phyloP scores from a whole-genome alignment of 2,797 vertebrate genomes.

The Phoeniculus purpureus region DNA sequence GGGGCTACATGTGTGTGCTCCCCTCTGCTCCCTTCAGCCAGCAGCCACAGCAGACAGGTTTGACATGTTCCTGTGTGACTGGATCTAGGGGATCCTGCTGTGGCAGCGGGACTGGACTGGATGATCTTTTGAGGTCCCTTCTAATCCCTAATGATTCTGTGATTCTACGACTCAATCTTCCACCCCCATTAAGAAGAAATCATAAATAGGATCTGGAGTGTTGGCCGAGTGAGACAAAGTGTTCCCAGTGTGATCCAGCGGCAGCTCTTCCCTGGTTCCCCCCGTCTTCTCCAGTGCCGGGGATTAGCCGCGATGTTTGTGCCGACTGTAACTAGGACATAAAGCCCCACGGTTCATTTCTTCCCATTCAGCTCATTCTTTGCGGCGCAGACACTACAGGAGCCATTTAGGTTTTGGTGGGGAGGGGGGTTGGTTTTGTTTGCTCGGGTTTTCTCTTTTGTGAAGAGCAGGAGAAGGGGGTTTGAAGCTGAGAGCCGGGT shows the following conservation, averaged over 20 bases:
- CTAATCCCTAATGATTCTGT: too few relatives aligned
- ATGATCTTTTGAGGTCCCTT: too few relatives aligned
- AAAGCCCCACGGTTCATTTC: constrained; percentile 61
- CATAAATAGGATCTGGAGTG: constrained; percentile 37
- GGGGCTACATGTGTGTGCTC: too few relatives aligned
- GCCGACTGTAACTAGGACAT: constrained; percentile 61
- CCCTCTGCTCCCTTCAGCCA: too few relatives aligned
- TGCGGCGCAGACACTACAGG: constrained; percentile 56
- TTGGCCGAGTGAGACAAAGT: constrained; percentile 57
- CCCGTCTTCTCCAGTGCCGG: neutral
- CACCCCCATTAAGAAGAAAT: neutral
- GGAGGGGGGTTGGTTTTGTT: too few relatives aligned
- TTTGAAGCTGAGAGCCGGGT: too few relatives aligned
- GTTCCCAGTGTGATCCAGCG: constrained; percentile 43
- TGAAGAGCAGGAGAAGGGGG: neutral
- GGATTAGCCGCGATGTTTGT: constrained; percentile 64
- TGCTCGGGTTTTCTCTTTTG: neutral
- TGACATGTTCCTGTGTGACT: too few relatives aligned
- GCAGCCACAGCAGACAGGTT: too few relatives aligned
- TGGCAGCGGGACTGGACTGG: too few relatives aligned
- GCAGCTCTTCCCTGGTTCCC: neutral
- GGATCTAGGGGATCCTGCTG: too few relatives aligned
- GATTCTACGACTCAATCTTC: constrained; percentile 36
- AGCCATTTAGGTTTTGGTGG: constrained; percentile 20
- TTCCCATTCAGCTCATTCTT: constrained; percentile 70